These are phyloP conservation scores for Phalanger gymnotis DNA, from an alignment of 2,797 vertebrate species.

Conservation along the genomic window DNA sequence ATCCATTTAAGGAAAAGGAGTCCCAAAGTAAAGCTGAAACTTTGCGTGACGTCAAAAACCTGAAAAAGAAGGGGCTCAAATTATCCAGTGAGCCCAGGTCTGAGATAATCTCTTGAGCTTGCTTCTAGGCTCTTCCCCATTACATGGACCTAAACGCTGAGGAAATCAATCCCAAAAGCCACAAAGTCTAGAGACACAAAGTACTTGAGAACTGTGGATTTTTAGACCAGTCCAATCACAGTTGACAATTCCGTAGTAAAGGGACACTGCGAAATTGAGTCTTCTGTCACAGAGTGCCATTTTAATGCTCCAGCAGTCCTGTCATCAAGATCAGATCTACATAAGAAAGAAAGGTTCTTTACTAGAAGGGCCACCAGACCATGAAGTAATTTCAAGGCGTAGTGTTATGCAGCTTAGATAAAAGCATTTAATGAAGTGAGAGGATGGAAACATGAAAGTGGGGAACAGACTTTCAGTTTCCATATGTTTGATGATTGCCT, in stretches of 20 bases:
- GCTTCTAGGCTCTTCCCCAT: not conserved
- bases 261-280: not conserved
- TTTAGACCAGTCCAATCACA: not conserved
- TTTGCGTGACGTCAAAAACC: not conserved
- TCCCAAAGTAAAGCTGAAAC: not conserved
- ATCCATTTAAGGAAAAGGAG: not conserved
- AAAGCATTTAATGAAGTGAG: constrained; percentile 2
- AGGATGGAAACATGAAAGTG: not conserved
- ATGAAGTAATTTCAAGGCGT: constrained; percentile 17
- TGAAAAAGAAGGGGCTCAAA: not conserved
- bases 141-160: not conserved
- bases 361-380: not conserved
- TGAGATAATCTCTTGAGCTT: not conserved
- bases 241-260: not conserved
- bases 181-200: not conserved
- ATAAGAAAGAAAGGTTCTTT: not conserved
- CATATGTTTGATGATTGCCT: not conserved
- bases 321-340: not conserved
- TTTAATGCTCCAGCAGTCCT: not conserved
- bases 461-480: not conserved
- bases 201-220: not conserved
- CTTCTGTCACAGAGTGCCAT: not conserved
- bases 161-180: not conserved
- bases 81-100: not conserved
- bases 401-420: not conserved